Base-by-base conservation (phyloP, 1,140 invertebrate species). In the Drosophila setifemur region DNA sequence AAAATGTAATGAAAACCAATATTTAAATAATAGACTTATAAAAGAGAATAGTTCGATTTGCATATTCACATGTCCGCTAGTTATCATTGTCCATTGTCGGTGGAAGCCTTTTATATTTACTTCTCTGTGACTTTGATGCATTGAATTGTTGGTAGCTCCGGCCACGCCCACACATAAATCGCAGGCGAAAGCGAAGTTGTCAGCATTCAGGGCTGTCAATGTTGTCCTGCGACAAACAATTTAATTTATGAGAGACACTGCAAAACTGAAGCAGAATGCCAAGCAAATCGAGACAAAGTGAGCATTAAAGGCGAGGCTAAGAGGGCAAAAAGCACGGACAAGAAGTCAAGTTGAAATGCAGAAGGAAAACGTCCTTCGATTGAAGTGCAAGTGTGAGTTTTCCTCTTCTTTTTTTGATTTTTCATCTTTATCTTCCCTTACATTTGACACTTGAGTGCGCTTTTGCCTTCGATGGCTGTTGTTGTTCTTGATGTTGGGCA, bases 401-500 rank as follows among this genome's bases (percentile, higher is more conserved):
- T 39, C 42, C 35, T 53, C 11, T 53, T 37, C 12, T 57, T 47
- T 21, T 54, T 21, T 50, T 31, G 26, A 29, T 52, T 21, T 5
- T 31, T 1, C 19, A 31, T 75, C 33, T 14, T 44, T 49, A 54
- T 35, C 47, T 45, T 69, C 57, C 61, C 54, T 68, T 86, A 79
- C 81, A 76, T 85, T 85, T 85, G 81, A 85, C 81, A 85, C 81
- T 85, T 85, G 72, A 85, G 81, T 85, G 81, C 75, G 47, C 64
- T 50, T n/a, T 43, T 57, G 77, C 25, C 33, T 26, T 37, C 33
- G 48, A 31, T 64, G 47, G 50, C 35, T 45, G 42, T 50, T 74
- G 47, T 68, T 74, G 54, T 18, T 54, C 67, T 49, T 55, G 54
- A 21, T 66, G 73, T 55, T 77, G 63, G 81, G 42, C 81, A 86